Evolutionary conservation across 2,888 invertebrate species (phyloP).

Genomic region (Leptinotarsa rubiginosa): DNA sequence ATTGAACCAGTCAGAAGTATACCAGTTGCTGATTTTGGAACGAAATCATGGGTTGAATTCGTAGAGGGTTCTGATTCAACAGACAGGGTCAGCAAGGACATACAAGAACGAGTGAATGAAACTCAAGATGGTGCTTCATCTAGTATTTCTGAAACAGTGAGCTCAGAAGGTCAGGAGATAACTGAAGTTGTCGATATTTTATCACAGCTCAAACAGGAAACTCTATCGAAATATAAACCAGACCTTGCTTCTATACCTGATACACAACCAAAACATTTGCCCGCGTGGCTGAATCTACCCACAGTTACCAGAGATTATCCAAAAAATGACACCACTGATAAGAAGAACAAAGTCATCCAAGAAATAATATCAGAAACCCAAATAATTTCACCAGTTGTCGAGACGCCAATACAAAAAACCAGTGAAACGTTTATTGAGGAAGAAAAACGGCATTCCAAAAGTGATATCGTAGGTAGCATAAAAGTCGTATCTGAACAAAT

Average conservation of each 20-base stretch:
- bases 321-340: not conserved
- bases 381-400: not conserved
- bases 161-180: not conserved
- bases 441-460: not conserved
- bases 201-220: conserved; percentile 48
- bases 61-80: not conserved
- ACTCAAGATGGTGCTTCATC: not conserved
- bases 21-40: conserved; percentile 23
- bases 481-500: not conserved
- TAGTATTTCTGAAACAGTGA: not conserved
- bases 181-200: conserved; percentile 40
- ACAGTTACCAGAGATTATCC: not conserved
- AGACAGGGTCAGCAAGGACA: not conserved
- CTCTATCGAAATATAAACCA: conserved; percentile 49
- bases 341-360: not conserved
- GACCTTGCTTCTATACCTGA: conserved; percentile 43
- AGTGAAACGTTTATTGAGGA: not conserved
- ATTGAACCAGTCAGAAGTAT: conserved; percentile 30
- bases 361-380: not conserved
- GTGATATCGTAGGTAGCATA: not conserved
- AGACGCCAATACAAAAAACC: not conserved
- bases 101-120: conserved; percentile 15
- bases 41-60: conserved; percentile 21
- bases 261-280: conserved; percentile 24
- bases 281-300: conserved; percentile 16